Conservation (phyloP, 2,113 vertebrate species). For the Calyptomena viridis region DNA sequence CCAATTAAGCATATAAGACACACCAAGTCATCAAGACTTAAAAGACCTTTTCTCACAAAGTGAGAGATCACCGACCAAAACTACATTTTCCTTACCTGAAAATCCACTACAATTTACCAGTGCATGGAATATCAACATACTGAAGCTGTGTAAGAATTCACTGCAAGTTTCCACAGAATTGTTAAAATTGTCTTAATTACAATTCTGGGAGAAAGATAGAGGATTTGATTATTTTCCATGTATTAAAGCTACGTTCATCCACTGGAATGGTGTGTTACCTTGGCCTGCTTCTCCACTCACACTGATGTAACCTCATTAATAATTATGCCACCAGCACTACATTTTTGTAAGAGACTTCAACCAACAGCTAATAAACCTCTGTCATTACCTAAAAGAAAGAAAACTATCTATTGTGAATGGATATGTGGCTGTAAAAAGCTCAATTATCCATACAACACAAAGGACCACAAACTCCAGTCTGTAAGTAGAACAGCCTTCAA, state of each 20-base stretch:
- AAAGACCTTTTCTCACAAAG: background rate
- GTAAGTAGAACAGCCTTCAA: constrained; percentile 4
- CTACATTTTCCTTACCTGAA: background rate
- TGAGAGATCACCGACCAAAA: background rate
- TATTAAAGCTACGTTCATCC: background rate
- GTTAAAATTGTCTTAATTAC: background rate
- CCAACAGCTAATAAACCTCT: constrained; percentile 34
- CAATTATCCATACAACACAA: constrained; percentile 38
- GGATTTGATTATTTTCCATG: background rate
- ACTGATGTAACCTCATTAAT: background rate
- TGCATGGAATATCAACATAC: background rate
- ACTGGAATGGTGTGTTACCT: background rate
- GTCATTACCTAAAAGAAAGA: background rate
- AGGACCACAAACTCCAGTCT: background rate
- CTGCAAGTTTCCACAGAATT: background rate
- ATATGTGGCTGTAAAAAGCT: background rate
- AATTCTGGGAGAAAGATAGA: background rate
- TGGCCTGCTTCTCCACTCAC: background rate
- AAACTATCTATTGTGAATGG: constrained; percentile 14
- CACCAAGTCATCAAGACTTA: background rate
- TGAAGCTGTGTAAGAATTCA: background rate
- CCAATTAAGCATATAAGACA: background rate
- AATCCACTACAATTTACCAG: background rate
- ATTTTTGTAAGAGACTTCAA: constrained; percentile 8
- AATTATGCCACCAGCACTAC: background rate